A percentile compares a stretch with the other conserved stretches of the same genome.
Conservation (phyloP, 2,888 invertebrate species). For the Callinectes sapidus region DNA sequence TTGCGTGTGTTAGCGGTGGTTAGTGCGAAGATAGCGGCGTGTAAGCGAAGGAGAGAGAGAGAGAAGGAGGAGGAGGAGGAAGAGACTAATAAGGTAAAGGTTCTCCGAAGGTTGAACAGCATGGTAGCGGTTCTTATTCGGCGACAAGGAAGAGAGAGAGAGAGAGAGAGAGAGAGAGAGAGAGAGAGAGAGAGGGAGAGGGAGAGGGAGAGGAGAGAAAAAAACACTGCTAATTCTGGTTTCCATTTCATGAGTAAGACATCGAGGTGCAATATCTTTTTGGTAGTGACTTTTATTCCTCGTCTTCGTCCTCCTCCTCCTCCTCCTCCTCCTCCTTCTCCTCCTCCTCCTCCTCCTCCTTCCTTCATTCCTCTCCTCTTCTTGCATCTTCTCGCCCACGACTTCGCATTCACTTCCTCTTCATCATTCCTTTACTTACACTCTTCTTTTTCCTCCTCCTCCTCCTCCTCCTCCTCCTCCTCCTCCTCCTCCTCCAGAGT, state of each 20-base stretch:
- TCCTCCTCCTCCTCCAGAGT: too few relatives aligned
- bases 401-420: background rate
- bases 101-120: background rate
- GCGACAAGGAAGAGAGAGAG: background rate
- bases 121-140: background rate
- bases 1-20: background rate
- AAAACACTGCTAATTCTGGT: background rate
- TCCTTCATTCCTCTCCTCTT: background rate
- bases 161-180: constrained; percentile 30
- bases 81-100: background rate
- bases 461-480: too few relatives aligned
- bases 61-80: background rate
- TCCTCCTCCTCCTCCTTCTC: background rate
- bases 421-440: background rate
- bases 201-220: constrained; percentile 12
- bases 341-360: background rate
- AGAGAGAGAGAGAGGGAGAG: constrained; percentile 37
- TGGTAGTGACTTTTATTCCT: background rate
- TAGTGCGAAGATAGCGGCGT: background rate
- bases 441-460: background rate
- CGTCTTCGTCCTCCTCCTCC: background rate
- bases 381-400: background rate
- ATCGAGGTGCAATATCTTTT: background rate
- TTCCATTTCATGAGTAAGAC: background rate
- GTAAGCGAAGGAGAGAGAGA: background rate